Conservation (phyloP, 2,113 vertebrate species). For the Mandrillus leucophaeus region DNA sequence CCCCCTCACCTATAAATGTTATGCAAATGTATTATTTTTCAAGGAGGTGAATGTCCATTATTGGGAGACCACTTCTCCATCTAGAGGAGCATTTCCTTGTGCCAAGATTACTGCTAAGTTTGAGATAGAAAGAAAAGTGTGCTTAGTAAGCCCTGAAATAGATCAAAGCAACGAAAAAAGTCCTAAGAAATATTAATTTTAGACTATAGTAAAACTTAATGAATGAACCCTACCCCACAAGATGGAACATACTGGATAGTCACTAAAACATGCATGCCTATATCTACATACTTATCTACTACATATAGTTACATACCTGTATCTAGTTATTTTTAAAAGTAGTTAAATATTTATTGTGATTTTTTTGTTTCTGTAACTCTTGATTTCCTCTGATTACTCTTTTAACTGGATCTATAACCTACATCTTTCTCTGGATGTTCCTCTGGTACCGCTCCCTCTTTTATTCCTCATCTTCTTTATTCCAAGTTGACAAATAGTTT, state of each 20-base stretch:
- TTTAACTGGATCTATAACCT: not conserved
- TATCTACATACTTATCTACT: too few relatives aligned
- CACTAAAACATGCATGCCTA: not conserved
- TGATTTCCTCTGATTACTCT: not conserved
- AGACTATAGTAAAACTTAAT: not conserved
- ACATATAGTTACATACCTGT: not conserved
- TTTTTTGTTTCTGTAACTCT: not conserved
- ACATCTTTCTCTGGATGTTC: not conserved
- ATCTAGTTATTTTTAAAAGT: not conserved
- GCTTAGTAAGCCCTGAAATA: not conserved
- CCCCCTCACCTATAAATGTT: not conserved
- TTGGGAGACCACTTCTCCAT: not conserved
- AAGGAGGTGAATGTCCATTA: not conserved
- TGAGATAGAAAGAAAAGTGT: not conserved
- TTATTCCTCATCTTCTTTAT: not conserved
- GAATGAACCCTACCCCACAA: not conserved
- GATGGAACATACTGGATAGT: not conserved
- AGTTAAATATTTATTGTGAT: not conserved
- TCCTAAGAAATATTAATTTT: not conserved
- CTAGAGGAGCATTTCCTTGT: not conserved
- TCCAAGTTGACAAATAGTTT: not conserved
- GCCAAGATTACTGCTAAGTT: not conserved
- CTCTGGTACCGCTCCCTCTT: not conserved
- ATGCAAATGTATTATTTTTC: not conserved
- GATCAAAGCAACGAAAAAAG: not conserved